Base-by-base conservation (phyloP, 1,140 invertebrate species). In the Cephus cinctus region DNA sequence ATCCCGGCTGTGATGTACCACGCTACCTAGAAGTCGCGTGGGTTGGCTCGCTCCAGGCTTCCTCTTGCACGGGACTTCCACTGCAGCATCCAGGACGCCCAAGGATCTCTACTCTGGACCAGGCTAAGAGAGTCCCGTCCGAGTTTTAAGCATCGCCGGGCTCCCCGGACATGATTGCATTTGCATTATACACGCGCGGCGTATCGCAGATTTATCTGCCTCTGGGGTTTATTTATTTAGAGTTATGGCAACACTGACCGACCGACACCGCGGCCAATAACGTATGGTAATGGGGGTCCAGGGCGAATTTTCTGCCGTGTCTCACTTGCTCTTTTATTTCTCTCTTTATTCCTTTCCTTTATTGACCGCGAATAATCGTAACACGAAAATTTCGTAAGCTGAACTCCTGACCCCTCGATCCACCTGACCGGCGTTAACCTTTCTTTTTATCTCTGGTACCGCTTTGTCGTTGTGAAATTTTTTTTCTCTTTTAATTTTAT, bases 131-230 rank as follows among this genome's bases (percentile, higher is more conserved):
- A n/a, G n/a, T n/a, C 25, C 25, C n/a, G 25, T 27, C 25, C 25
- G 25, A 27, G 25, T 27, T 27, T 27, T 27, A 27, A 27, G 25
- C 25, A 27, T n/a, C 25, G 25, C 6, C 6, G 6, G 6, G 25
- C 25, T 27, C 48, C 59, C 59, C 61, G 63, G 61, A 69, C 67
- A 70, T 66, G 67, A 70, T 67, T 67, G 67, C 66, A 70, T 70
- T 46, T 32, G 43, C 43, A 46, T 46, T 46, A 23, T 34, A 46
- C 43, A 46, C 30, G 43, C 43, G 25, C 11, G 30, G 21, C 32
- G 43, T 31, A 36, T 12, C 30, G 30, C 25, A 18, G 43, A 46
- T 46, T 46, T 46, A 46, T 46, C 43, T 32, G 43, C 19, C 43
- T 22, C 31, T 40, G 21, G 43, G 43, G 32, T 46, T 46, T 46